A percentile compares a stretch with the other conserved stretches of the same genome.
These are phyloP conservation scores for Podiceps cristatus DNA, from an alignment of 2,113 vertebrate species.

Conservation along the genomic window DNA sequence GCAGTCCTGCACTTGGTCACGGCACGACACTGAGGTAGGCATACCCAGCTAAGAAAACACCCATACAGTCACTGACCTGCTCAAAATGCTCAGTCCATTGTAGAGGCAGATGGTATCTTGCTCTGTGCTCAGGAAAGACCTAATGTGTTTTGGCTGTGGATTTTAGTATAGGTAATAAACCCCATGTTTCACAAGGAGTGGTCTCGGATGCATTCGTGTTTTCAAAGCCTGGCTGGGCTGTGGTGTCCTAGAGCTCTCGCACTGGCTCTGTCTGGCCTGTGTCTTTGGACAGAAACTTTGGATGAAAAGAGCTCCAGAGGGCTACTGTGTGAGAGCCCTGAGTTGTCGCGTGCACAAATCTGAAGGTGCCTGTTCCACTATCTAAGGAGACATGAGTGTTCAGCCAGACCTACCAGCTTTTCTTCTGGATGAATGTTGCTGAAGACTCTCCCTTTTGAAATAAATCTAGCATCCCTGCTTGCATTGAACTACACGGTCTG, in stretches of 20 bases:
- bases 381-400: background rate
- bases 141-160: background rate
- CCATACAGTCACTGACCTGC: background rate
- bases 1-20: background rate
- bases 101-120: background rate
- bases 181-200: background rate
- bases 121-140: background rate
- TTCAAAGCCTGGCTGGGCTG: background rate
- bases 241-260: background rate
- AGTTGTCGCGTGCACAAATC: background rate
- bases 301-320: background rate
- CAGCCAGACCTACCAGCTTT: background rate
- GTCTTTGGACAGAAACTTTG: background rate
- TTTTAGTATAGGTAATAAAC: background rate
- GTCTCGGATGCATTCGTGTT: accelerated
- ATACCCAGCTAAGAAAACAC: background rate
- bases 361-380: background rate
- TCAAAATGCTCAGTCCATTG: background rate
- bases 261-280: background rate
- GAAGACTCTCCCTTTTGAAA: background rate
- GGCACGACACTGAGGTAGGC: background rate
- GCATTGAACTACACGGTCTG: background rate
- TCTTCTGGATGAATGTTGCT: background rate
- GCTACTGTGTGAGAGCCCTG: background rate
- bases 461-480: background rate